Evolutionary conservation across 2,888 invertebrate genomes (phyloP).

Genomic region (Ophonus ardosiacus): DNA sequence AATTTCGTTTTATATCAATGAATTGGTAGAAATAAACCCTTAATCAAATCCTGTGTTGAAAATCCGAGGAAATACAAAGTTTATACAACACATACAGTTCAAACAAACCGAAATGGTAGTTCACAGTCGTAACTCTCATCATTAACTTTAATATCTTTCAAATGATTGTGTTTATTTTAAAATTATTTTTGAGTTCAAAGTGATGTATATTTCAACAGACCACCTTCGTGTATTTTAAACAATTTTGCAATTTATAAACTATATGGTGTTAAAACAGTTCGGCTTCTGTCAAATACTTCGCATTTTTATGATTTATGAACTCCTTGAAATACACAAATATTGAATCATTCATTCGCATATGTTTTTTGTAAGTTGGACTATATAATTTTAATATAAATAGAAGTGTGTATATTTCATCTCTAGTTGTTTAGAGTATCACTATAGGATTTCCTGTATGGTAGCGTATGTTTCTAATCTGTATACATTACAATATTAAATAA

Average conservation of each 20-base stretch:
- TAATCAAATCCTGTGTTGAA: not conserved
- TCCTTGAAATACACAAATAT: slow-evolving; percentile 47
- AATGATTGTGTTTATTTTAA: slow-evolving; percentile 65
- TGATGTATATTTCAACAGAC: slow-evolving; percentile 58
- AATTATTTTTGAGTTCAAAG: slow-evolving; percentile 64
- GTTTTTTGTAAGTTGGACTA: slow-evolving; percentile 51
- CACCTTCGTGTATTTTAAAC: slow-evolving; percentile 52
- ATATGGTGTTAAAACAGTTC: slow-evolving; percentile 56
- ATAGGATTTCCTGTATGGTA: slow-evolving; percentile 35
- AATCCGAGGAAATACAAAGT: slow-evolving; percentile 65
- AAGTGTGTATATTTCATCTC: slow-evolving; percentile 48
- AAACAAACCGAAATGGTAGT: slow-evolving; percentile 69
- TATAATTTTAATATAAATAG: slow-evolving; percentile 56
- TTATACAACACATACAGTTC: slow-evolving; percentile 69
- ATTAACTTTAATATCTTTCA: slow-evolving; percentile 65
- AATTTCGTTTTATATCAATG: slow-evolving; percentile 20
- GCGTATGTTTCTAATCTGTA: slow-evolving; percentile 22
- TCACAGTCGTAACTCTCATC: slow-evolving; percentile 67
- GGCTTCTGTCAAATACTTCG: slow-evolving; percentile 38
- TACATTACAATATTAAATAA: slow-evolving; percentile 34
- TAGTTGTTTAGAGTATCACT: slow-evolving; percentile 56
- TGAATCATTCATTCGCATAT: slow-evolving; percentile 52
- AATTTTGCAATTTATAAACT: slow-evolving; percentile 61
- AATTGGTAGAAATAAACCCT: slow-evolving; percentile 15
- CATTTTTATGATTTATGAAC: slow-evolving; percentile 48